A percentile compares a stretch with the other conserved stretches of the same genome.
These are phyloP conservation scores for Chrysogorgia sp. DNA, from an alignment of 92 coral and sea anemone genomes.

Conservation along the genomic window DNA sequence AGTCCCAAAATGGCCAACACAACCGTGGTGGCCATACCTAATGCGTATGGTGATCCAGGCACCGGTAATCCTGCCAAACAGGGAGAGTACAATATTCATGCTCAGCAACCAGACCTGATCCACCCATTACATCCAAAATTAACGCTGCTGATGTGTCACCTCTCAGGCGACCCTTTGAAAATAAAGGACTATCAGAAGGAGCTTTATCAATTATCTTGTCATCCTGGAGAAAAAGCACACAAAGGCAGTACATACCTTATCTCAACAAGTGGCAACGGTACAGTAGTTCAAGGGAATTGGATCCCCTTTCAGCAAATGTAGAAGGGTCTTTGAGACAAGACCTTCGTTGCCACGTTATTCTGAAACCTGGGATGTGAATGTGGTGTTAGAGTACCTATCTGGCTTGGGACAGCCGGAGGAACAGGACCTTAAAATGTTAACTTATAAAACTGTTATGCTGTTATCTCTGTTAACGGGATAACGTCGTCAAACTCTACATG, in stretches of 20 bases:
- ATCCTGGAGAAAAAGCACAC: conserved; percentile 27
- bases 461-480: conserved; percentile 49
- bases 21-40: too few relatives aligned
- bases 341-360: too few relatives aligned
- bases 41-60: conserved; percentile 9
- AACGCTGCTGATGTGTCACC: conserved; percentile 30
- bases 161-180: conserved; percentile 36
- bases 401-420: too few relatives aligned
- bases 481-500: conserved; percentile 54
- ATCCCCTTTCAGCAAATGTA: conserved; percentile 44
- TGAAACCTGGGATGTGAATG: too few relatives aligned
- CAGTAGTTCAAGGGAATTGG: conserved; percentile 26
- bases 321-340: conserved; percentile 1
- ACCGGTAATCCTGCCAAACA: neutral
- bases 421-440: too few relatives aligned
- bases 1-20: conserved; percentile 51
- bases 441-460: neutral
- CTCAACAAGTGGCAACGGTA: conserved; percentile 30
- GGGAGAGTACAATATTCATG: too few relatives aligned
- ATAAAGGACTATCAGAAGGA: conserved; percentile 38
- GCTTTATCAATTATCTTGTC: conserved; percentile 18
- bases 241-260: conserved; percentile 14
- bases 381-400: too few relatives aligned
- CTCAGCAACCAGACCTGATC: too few relatives aligned
- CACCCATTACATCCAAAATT: conserved; percentile 1